phyloP scores from a whole-genome alignment of 1,140 invertebrate species.

The silkworm (Bombyx mori) region ASM3026992v2 NC_085127.1:5358001-5358500 shows the following conservation, averaged over 20 bases:
- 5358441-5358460: background rate
- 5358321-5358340: constrained; percentile 26
- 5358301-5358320: constrained; percentile 50
- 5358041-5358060: background rate
- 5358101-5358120: background rate
- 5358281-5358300: constrained; percentile 46
- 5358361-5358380: constrained; percentile 14
- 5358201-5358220: constrained; percentile 34
- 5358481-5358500: no score
- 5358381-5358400: constrained; percentile 19
- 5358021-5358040: constrained; percentile 2
- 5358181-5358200: constrained; percentile 35
- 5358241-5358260: constrained; percentile 12
- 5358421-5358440: constrained; percentile 17
- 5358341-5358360: constrained; percentile 34
- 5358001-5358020: background rate
- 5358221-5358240: constrained; percentile 12
- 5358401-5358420: constrained; percentile 23
- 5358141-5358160: background rate
- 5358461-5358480: no score
- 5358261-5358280: constrained; percentile 33
- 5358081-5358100: background rate
- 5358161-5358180: background rate
- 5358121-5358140: background rate
- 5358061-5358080: background rate